Base-by-base conservation (phyloP, 1,140 invertebrate genomes). In the Listronotus oregonensis region DNA sequence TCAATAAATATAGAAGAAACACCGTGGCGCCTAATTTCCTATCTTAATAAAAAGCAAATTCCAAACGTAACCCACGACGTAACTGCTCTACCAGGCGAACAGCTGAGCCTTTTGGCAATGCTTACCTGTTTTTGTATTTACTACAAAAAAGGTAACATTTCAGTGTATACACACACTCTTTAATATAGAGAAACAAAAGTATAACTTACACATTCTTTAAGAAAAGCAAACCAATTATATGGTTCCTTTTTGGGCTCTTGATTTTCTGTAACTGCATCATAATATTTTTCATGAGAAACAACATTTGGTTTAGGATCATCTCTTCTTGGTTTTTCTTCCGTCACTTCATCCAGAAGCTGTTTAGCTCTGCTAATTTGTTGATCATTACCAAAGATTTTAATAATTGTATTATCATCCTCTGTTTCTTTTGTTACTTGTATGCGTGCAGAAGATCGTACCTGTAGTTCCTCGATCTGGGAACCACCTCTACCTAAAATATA, bases 401-500 rank as follows among this genome's bases (percentile, higher is more conserved):
- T 73, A 17, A 80, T 55, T 2, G 83, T 83, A 21, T 79, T 73
- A n/a, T 76, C 71, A 59, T 70, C 72, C n/a, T 81, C 75, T 5
- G 78, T 79, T 31, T 79, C 73, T 56, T 74, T 77, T 6, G 70
- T 74, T 7, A 77, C 70, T 44, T 72, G 82, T 50, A 89, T 87
- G 54, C 71, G 79, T 21, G 86, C 83, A 3, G 82, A 82, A 71
- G 82, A 86, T 44, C 83, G 75, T n/a, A 82, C 81, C 78, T 91
- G 82, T 0, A 94, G 71, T 69, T 91, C 88, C 71, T 82, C 83
- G n/a, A 93, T 92, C 77, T 90, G 91, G 1, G 79, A 82, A 1
- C 91, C 91, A 39, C 89, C 87, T 79, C 83, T 87, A 0, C 91
- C 91, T 69, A 27, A 40, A 14, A 51, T 34, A 34, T n/a, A 8